A percentile compares a stretch with the other conserved stretches of the same genome.
phyloP scores from a whole-genome alignment of 2,113 vertebrate species.

The Lanius ludovicianus region DNA sequence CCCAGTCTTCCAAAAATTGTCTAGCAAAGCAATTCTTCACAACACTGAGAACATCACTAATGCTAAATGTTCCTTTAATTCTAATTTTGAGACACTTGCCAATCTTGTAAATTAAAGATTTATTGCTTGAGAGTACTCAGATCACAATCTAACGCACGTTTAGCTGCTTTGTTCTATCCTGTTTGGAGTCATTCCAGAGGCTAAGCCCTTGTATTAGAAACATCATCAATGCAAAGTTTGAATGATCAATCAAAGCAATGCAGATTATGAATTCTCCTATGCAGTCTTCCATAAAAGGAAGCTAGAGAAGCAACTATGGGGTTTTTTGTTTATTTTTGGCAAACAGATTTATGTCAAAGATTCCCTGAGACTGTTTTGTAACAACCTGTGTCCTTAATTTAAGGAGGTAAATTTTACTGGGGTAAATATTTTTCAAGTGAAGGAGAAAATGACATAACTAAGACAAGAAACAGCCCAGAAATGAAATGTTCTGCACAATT shows the following conservation, averaged over 20 bases:
- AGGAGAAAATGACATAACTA: not conserved
- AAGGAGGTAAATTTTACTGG: slow-evolving; percentile 3
- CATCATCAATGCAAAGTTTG: slow-evolving; percentile 72
- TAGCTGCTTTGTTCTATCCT: slow-evolving; percentile 69
- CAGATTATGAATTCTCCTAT: slow-evolving; percentile 62
- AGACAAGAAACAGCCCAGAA: slow-evolving; percentile 20
- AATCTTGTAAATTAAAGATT: slow-evolving; percentile 76
- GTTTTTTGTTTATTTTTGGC: slow-evolving; percentile 43
- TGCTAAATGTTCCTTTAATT: slow-evolving; percentile 72
- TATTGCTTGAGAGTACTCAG: slow-evolving; percentile 74
- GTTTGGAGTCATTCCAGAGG: slow-evolving; percentile 71
- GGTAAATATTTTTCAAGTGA: slow-evolving; percentile 43
- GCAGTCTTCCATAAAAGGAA: slow-evolving; percentile 45
- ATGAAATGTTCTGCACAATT: not conserved
- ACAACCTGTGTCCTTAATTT: not conserved
- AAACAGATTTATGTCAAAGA: not conserved
- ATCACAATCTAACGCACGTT: slow-evolving; percentile 71
- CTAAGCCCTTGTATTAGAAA: slow-evolving; percentile 63
- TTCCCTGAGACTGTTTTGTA: not conserved
- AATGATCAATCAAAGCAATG: slow-evolving; percentile 72
- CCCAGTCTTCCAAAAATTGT: slow-evolving; percentile 39
- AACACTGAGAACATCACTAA: slow-evolving; percentile 28
- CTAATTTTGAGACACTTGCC: slow-evolving; percentile 65
- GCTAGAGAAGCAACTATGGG: not conserved
- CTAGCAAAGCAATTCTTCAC: slow-evolving; percentile 41